These are phyloP conservation scores for Sitophilus oryzae DNA, from an alignment of 1,140 invertebrate genomes.

Conservation along the genomic window DNA sequence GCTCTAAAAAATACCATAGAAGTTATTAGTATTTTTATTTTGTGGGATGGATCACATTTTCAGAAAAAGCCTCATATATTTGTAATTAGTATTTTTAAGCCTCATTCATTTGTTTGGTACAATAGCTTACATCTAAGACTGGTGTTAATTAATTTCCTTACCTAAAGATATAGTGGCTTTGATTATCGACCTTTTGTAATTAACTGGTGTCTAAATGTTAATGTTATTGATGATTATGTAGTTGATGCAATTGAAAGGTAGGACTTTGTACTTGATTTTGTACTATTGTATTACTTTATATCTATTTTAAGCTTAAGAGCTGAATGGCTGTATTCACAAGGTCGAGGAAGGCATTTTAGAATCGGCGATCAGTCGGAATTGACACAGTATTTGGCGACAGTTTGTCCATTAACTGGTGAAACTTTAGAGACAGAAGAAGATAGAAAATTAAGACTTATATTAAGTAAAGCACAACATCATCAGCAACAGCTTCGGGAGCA, in stretches of 20 bases:
- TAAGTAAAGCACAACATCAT: conserved; percentile 85
- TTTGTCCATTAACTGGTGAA: conserved; percentile 69
- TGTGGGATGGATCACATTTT: too few relatives aligned
- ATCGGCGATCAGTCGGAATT: conserved; percentile 75
- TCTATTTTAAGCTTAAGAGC: conserved; percentile 68
- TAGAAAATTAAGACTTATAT: conserved; percentile 73
- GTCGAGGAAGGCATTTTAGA: conserved; percentile 79
- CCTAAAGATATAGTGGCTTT: conserved; percentile 63
- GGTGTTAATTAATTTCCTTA: too few relatives aligned
- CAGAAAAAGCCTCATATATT: neutral
- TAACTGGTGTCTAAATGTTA: conserved; percentile 86
- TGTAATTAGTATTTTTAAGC: too few relatives aligned
- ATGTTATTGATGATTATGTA: conserved; percentile 80
- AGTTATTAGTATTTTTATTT: too few relatives aligned
- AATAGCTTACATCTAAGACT: too few relatives aligned
- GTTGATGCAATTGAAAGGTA: conserved; percentile 87
- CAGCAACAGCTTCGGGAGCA: conserved; percentile 70
- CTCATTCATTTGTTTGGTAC: too few relatives aligned
- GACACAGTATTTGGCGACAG: conserved; percentile 74
- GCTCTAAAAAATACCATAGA: too few relatives aligned
- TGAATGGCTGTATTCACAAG: conserved; percentile 93
- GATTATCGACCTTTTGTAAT: conserved; percentile 88
- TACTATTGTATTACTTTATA: conserved; percentile 2
- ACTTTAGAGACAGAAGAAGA: conserved; percentile 77
- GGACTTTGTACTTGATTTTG: conserved; percentile 29